Conservation (phyloP, 1,140 invertebrate genomes). For the Aphis gossypii region DNA sequence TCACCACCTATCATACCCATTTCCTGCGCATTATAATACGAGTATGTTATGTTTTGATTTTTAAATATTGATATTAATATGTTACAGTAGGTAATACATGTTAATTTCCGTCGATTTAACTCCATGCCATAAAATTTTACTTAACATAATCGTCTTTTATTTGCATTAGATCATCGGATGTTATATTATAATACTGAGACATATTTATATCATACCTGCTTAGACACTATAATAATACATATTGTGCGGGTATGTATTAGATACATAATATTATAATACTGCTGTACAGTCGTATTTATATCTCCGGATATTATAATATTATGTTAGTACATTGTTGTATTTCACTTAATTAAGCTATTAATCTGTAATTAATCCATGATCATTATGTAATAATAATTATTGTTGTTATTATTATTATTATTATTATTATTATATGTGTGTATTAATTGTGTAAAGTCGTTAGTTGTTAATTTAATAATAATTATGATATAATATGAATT, state of each 20-base stretch:
- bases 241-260: background rate
- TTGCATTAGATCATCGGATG: background rate
- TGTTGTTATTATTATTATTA: background rate
- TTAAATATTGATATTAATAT: background rate
- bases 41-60: background rate
- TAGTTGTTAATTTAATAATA: background rate
- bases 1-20: background rate
- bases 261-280: background rate
- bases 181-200: background rate
- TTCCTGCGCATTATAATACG: background rate
- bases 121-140: background rate
- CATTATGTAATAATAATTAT: background rate
- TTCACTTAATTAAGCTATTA: background rate
- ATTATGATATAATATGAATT: background rate
- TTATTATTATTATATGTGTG: background rate
- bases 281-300: background rate
- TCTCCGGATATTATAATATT: constrained; percentile 6
- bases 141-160: background rate
- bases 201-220: background rate
- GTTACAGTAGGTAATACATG: background rate
- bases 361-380: background rate
- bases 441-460: constrained; percentile 20
- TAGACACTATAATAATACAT: background rate
- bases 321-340: background rate
- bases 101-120: background rate